phyloP scores from a whole-genome alignment of 1,140 invertebrate species.

The Cydia pomonella region DNA sequence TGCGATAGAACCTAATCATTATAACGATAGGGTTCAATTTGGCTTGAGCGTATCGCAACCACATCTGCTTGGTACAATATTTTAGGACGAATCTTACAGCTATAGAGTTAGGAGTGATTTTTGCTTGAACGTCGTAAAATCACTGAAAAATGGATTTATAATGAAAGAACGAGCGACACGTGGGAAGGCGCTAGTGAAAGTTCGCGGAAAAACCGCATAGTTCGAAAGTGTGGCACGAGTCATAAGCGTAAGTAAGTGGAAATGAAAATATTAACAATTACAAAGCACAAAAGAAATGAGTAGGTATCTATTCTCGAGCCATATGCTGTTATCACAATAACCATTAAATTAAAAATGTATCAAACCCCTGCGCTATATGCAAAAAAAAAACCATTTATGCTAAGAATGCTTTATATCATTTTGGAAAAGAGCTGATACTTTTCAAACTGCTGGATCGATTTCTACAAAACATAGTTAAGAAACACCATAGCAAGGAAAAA shows the following conservation, averaged over 20 bases:
- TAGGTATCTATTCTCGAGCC: no score
- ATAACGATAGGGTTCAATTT: background rate
- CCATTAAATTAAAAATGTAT: no score
- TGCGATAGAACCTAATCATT: background rate
- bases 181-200: slow-evolving; percentile 21
- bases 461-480: no score
- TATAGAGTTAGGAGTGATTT: background rate
- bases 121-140: background rate
- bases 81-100: background rate
- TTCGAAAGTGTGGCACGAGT: background rate
- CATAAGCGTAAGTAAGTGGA: background rate
- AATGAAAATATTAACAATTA: background rate
- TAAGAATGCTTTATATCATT: no score
- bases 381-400: no score
- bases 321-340: no score
- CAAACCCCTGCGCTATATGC: no score
- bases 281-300: background rate
- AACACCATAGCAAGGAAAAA: no score
- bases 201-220: slow-evolving; percentile 29
- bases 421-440: no score
- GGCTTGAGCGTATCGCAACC: background rate
- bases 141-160: slow-evolving; percentile 18
- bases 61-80: background rate
- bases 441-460: no score
- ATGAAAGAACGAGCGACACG: slow-evolving; percentile 20